Evolutionary conservation across 2,113 vertebrate genomes (phyloP).

Genomic region (rabbit (Oryctolagus cuniculus)): DNA sequence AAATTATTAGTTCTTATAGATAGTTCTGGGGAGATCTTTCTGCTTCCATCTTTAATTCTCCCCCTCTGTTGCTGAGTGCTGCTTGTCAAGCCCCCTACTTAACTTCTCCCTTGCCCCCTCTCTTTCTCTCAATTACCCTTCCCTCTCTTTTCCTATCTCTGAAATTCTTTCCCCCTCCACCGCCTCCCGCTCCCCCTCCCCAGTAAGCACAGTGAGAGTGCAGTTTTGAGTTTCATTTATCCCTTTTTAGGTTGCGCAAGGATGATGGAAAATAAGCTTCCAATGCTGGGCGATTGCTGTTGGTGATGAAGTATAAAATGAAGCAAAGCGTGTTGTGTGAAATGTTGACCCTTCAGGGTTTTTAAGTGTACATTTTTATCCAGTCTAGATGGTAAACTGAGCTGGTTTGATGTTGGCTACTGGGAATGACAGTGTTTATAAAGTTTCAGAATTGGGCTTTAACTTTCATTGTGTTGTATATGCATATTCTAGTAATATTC

Average conservation of each 20-base stretch:
- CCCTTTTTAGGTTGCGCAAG: neutral
- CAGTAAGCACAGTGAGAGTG: neutral
- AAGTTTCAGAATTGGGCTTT: conserved; percentile 24
- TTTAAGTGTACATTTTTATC: neutral
- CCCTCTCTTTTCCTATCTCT: neutral
- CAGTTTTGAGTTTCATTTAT: conserved; percentile 45
- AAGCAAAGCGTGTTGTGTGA: neutral
- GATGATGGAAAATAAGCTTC: neutral
- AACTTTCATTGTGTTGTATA: conserved; percentile 29
- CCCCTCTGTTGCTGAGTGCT: neutral
- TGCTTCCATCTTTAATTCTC: neutral
- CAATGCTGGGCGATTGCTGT: neutral
- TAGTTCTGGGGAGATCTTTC: neutral
- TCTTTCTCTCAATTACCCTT: neutral
- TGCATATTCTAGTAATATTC: neutral
- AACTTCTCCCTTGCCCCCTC: neutral
- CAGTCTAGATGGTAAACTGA: conserved; percentile 18
- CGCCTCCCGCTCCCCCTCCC: neutral
- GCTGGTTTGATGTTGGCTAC: neutral
- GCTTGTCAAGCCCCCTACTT: neutral
- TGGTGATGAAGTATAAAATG: conserved; percentile 53
- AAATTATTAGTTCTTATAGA: neutral
- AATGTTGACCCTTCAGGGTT: conserved; percentile 49
- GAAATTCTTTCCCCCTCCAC: neutral
- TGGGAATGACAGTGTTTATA: conserved; percentile 42